These are phyloP conservation scores for Copidosoma aretas DNA, from an alignment of 2,888 invertebrate species.

Conservation along the genomic window DNA sequence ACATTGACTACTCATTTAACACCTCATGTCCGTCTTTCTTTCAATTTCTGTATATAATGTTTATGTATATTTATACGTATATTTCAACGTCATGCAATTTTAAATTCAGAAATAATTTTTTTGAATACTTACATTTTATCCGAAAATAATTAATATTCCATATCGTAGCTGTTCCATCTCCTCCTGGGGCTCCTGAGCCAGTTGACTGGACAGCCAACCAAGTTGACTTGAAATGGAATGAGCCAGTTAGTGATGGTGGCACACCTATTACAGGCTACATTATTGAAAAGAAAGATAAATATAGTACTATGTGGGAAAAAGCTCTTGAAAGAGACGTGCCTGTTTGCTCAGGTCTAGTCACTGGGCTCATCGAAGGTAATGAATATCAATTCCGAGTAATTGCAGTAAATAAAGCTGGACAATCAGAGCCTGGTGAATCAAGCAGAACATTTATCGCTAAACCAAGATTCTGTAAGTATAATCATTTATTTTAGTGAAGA, in stretches of 20 bases:
- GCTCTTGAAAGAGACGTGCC: slow-evolving; percentile 83
- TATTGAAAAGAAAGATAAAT: slow-evolving; percentile 91
- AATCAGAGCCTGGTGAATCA: slow-evolving; percentile 88
- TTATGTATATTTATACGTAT: no score
- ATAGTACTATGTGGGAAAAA: slow-evolving; percentile 92
- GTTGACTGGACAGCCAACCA: slow-evolving; percentile 92
- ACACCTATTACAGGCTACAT: slow-evolving; percentile 93
- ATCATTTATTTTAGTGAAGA: not conserved
- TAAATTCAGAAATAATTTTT: no score
- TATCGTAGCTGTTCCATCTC: slow-evolving; percentile 77
- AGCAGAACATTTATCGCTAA: slow-evolving; percentile 87
- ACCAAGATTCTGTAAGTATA: slow-evolving; percentile 75
- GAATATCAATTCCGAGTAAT: slow-evolving; percentile 97
- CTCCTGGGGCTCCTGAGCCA: slow-evolving; percentile 89
- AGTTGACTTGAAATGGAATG: slow-evolving; percentile 89
- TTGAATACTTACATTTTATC: no score
- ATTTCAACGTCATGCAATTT: no score
- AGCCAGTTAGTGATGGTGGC: slow-evolving; percentile 90
- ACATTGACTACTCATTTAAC: no score
- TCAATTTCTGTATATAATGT: no score
- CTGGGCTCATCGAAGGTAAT: slow-evolving; percentile 91
- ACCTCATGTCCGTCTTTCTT: no score
- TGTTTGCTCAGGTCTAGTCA: slow-evolving; percentile 79
- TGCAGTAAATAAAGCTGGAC: slow-evolving; percentile 94
- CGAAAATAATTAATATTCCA: slow-evolving; percentile 7